Base-by-base conservation (phyloP, 2,888 invertebrate genomes). In the Eupsilia transversa region DNA sequence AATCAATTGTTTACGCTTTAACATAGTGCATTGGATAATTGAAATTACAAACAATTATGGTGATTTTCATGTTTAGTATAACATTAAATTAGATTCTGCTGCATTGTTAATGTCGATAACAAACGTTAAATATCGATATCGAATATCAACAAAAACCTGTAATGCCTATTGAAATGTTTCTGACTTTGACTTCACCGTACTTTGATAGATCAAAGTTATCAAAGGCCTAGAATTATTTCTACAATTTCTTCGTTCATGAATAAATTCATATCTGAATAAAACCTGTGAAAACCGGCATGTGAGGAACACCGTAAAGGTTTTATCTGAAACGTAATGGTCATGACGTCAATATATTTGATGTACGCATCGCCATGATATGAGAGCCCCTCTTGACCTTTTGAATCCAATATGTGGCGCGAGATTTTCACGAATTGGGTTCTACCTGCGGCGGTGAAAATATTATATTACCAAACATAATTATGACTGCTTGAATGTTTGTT, bases 331-430 rank as follows among this genome's bases (percentile, higher is more conserved):
- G 71, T 74, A 80, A 69, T 73, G 74, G 78, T 79, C 59, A 73
- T 79, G 68, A 68, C 70, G 65, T 72, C 71, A 56, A 72, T 84
- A 73, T 73, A 80, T 68, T 82, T 82, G 71, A 84, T 74, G 57
- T 78, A 77, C 69, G 67, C 59, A 56, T 65, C 72, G 60, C 65
- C 68, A 66, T n/a, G n/a, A 79, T 83, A 72, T 75, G 66, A 27
- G 63, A 60, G 41, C 38, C 63, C 12, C 61, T 43, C 84, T 82
- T 74, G 74, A 82, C 85, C 82, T 82, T 79, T 72, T 41, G 46
- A 69, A 71, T 71, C 68, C 76, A 76, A 82, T 82, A 71, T 61
- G 79, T 41, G 60, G 35, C 57, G 41, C 61, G 38, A 54, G 59
- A 65, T 68, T 80, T 65, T 46, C 38, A 49, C 54, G 63, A 41